Percentiles rank a stretch among this genome's conserved stretches.
Evolutionary conservation across 1,140 invertebrate genomes (phyloP).

Genomic region (Ericerus pela): DNA sequence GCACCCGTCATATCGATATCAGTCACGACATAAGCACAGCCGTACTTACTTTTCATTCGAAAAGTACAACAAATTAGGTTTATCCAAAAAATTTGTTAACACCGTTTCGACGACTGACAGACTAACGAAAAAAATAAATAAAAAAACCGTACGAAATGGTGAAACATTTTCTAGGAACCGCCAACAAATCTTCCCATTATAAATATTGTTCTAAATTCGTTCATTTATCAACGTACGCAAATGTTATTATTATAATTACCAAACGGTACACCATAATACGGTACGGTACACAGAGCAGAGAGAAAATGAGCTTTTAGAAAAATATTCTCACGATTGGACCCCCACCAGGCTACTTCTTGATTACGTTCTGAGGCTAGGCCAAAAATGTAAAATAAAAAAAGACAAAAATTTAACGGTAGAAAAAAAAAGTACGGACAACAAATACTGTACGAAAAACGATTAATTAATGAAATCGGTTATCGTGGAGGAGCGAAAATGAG

Average conservation of each 20-base stretch:
- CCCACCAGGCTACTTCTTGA: neutral
- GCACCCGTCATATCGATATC: too few relatives aligned
- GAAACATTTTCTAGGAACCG: neutral
- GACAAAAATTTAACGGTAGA: too few relatives aligned
- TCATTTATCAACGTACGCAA: slow-evolving; percentile 7
- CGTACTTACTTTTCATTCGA: too few relatives aligned
- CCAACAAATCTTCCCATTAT: neutral
- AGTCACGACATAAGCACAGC: too few relatives aligned
- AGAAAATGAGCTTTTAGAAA: neutral
- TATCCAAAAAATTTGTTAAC: neutral
- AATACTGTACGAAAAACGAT: neutral
- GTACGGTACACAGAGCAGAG: neutral
- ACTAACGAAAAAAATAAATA: neutral
- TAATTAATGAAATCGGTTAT: slow-evolving; percentile 7
- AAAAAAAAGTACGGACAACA: too few relatives aligned
- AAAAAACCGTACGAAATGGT: neutral
- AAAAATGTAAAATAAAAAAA: too few relatives aligned
- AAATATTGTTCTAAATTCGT: slow-evolving; percentile 6
- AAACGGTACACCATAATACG: neutral
- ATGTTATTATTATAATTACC: slow-evolving; percentile 10
- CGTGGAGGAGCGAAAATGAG: too few relatives aligned
- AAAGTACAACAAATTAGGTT: neutral
- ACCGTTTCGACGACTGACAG: neutral
- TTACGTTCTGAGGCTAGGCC: neutral
- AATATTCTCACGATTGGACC: slow-evolving; percentile 8